Evolutionary conservation across 2,888 invertebrate species (phyloP).

Genomic region (Callinectes sapidus): DNA sequence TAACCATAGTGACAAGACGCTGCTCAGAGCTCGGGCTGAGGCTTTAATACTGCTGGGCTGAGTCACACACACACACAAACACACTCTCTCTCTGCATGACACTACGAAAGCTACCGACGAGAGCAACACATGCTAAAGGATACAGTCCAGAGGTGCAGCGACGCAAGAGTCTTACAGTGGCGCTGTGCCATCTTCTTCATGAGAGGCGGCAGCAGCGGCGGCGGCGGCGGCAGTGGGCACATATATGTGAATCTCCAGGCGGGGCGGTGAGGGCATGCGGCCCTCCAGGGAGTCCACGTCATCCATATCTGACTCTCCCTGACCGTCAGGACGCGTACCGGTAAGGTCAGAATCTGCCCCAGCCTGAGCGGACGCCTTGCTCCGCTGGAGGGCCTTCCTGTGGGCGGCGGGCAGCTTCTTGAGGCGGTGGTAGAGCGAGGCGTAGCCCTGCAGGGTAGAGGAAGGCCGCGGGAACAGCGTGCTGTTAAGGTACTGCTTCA

Average conservation of each 20-base stretch:
- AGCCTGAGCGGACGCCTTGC: slow-evolving; percentile 43
- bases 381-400: slow-evolving; percentile 55
- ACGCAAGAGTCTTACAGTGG: not conserved
- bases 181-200: slow-evolving; percentile 37
- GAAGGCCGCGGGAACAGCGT: slow-evolving; percentile 63
- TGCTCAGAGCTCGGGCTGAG: slow-evolving; percentile 26
- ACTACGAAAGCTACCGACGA: slow-evolving; percentile 12
- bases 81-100: not conserved
- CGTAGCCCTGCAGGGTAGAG: slow-evolving; percentile 62
- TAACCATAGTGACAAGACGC: slow-evolving; percentile 18
- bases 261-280: slow-evolving; percentile 42
- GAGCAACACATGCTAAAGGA: slow-evolving; percentile 2
- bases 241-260: slow-evolving; percentile 64
- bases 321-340: slow-evolving; percentile 2
- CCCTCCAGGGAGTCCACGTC: slow-evolving; percentile 34
- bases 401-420: slow-evolving; percentile 57
- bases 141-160: not conserved
- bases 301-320: not conserved
- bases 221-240: slow-evolving; percentile 55
- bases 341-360: not conserved
- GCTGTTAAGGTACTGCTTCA: slow-evolving; percentile 60
- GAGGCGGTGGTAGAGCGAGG: slow-evolving; percentile 60
- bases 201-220: slow-evolving; percentile 34
- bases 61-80: not conserved
- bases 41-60: slow-evolving; percentile 32